Base-by-base conservation (phyloP, 2,888 invertebrate genomes). In the Drosophila recens region DNA sequence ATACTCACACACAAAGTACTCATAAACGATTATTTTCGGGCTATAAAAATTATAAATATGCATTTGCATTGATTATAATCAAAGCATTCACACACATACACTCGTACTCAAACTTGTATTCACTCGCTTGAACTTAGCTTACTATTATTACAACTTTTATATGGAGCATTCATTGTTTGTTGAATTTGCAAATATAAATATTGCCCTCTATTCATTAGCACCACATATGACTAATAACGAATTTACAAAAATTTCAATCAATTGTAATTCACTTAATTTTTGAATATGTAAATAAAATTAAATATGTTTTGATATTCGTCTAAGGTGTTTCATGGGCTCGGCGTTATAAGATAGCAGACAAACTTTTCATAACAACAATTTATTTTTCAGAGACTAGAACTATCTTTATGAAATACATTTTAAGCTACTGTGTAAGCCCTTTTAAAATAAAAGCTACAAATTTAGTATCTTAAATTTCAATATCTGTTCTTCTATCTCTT, bases 31-130 rank as follows among this genome's bases (percentile, higher is more conserved):
- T 42, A 34, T 20, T 45, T 46, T 52, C 40, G 23, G 45, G 77
- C 70, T 57, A 79, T 79, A 67, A 79, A 45, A 45, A 13, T 8
- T 45, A 27, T 3, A 11, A 1, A 40, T 13, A 45, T 42, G 1
- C 17, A 3, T 42, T 17, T 43, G 11, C 6, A 11, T 43, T 13
- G 13, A 23, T 23, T 13, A 70, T 70, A 66, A 61, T 48, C 40
- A 40, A 38, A 58, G 51, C 74, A 69, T 36, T 40, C 34, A 27
- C 10, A 67, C 34, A n/a, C 33, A 62, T 30, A 13, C 46, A 40
- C 20, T 30, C 6, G 40, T 20, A 20, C 15, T 17, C 27, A 46
- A 33, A 36, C 34, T 42, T 34, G 17, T 42, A 30, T 56, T 30
- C 72, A 49, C 10, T 46, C 45, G 48, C 15, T 49, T 61, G 17